phyloP scores from a whole-genome alignment of 2,797 vertebrate genomes.

The Brachyrhaphis roseni region DNA sequence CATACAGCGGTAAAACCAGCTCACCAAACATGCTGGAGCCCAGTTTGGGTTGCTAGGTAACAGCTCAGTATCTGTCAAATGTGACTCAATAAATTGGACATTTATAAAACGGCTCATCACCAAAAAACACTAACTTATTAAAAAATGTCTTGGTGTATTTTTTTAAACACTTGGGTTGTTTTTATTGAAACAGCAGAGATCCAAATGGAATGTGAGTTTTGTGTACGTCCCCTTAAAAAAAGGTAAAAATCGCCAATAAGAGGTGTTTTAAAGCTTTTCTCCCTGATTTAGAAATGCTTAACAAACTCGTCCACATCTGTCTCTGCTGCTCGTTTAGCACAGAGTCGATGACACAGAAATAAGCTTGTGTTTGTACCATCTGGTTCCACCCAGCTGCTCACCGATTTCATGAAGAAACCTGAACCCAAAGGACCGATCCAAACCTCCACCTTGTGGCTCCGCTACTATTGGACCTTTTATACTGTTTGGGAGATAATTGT shows the following conservation, averaged over 20 bases:
- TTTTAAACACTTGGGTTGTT: no score
- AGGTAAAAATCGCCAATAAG: background rate
- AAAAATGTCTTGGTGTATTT: no score
- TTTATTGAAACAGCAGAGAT: no score
- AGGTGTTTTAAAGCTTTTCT: background rate
- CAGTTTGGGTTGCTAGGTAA: no score
- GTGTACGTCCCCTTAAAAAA: background rate
- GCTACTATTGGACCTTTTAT: background rate
- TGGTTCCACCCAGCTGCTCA: constrained; percentile 22
- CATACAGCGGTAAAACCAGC: no score
- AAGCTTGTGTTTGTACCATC: constrained; percentile 28
- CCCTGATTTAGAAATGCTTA: background rate
- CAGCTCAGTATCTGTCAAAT: no score
- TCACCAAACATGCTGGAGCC: no score
- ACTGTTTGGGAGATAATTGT: background rate
- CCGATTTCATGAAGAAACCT: constrained; percentile 4
- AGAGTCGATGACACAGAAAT: constrained; percentile 24
- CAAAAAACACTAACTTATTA: no score
- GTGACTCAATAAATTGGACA: no score
- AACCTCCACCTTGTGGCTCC: background rate
- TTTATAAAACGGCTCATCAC: no score
- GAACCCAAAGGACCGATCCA: constrained; percentile 5
- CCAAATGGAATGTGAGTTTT: no score
- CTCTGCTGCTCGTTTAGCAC: constrained; percentile 2
- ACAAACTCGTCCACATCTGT: constrained; percentile 14